Evolutionary conservation across 1,140 invertebrate genomes (phyloP).

Genomic region (Zaprionus vittiger): DNA sequence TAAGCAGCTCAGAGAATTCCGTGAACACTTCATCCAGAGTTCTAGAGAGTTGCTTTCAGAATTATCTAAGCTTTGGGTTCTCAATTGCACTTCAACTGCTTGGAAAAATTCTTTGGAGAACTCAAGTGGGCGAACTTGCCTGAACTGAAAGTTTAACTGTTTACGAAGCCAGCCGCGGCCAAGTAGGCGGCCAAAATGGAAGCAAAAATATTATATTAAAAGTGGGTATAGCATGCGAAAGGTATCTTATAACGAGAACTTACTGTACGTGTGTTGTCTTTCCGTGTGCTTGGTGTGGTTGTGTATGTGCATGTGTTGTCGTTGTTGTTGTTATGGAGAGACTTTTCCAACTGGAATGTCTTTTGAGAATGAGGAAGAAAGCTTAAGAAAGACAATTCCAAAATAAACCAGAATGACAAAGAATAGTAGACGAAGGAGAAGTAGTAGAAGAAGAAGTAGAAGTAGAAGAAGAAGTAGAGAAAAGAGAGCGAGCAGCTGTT

Average conservation of each 20-base stretch:
- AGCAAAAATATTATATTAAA: constrained; percentile 4
- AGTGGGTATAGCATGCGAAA: constrained; percentile 7
- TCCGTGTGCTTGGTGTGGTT: constrained; percentile 30
- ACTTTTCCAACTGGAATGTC: constrained; percentile 1
- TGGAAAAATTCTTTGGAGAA: constrained; percentile 21
- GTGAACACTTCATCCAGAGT: constrained; percentile 21
- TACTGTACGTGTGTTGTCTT: constrained; percentile 47
- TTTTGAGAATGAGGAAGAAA: neutral
- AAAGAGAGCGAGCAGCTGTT: constrained; percentile 23
- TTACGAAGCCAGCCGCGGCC: neutral
- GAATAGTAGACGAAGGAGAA: neutral
- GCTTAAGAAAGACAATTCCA: neutral
- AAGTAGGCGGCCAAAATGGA: constrained; percentile 2
- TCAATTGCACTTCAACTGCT: constrained; percentile 60
- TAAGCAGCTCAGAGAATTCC: constrained; percentile 39
- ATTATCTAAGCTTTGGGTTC: constrained; percentile 51
- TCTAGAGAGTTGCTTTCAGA: constrained; percentile 17
- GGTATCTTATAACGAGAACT: constrained; percentile 37
- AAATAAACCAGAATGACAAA: neutral
- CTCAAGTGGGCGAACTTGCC: constrained; percentile 6
- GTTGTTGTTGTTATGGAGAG: constrained; percentile 26
- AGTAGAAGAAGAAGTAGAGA: neutral
- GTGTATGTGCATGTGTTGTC: constrained; percentile 29
- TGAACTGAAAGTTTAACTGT: constrained; percentile 5
- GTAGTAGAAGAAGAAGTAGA: too few species aligned